Conservation (phyloP, 2,888 invertebrate species). For the Microctonus brassicae region DNA sequence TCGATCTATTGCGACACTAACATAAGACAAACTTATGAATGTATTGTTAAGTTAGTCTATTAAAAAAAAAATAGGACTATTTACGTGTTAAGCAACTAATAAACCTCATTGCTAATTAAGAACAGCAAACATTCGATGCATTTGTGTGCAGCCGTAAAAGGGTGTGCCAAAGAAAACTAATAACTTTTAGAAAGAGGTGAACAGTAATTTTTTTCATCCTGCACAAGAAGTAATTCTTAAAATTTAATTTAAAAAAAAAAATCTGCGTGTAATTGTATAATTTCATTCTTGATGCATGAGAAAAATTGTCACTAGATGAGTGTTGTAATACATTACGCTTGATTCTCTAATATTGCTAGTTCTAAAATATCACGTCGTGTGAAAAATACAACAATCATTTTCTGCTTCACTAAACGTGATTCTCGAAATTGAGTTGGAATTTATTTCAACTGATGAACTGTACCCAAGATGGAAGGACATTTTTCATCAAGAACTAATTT, state of each 20-base stretch:
- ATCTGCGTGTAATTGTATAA: not conserved
- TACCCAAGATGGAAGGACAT: too few relatives aligned
- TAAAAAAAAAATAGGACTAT: too few relatives aligned
- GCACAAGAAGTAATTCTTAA: not conserved
- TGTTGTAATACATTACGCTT: too few relatives aligned
- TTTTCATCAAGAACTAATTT: too few relatives aligned
- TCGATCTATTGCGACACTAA: not conserved
- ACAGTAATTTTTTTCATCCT: not conserved
- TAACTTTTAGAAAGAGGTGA: not conserved
- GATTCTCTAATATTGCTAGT: too few relatives aligned
- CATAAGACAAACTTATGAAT: not conserved
- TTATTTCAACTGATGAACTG: too few relatives aligned
- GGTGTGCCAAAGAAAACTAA: not conserved
- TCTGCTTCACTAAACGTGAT: too few relatives aligned
- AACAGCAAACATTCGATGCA: not conserved
- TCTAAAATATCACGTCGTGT: too few relatives aligned
- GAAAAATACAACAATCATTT: too few relatives aligned
- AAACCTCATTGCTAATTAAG: slow-evolving; percentile 2
- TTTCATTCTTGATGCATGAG: not conserved
- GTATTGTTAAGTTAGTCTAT: not conserved
- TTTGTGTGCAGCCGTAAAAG: not conserved
- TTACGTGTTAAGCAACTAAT: slow-evolving; percentile 10
- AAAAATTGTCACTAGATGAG: too few relatives aligned
- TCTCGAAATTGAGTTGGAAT: too few relatives aligned
- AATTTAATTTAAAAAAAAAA: not conserved